Evolutionary conservation across 2,888 invertebrate genomes (phyloP), one percentile per base, ranked within the genome.

Genomic region (Xestoiulus laeticollis): DNA sequence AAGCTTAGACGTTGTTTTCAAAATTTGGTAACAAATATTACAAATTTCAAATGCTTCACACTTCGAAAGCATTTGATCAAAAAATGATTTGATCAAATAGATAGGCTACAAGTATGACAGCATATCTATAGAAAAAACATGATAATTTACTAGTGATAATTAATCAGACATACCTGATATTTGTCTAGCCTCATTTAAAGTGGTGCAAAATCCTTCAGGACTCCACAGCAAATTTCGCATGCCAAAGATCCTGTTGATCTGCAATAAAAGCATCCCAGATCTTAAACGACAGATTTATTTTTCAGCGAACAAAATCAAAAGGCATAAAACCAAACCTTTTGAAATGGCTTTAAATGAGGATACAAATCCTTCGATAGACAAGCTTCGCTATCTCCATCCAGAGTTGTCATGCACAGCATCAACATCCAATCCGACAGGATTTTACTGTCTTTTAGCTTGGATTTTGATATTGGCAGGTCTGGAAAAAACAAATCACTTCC

Each of bases 181-280:
- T 89, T 88, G 88, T 30, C 89, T 88, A 16, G 89, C 90, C 84
- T 88, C 87, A 85, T 89, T 89, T 53, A 90, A 89, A 16, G 90
- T 90, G 8, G 87, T 68, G 86, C 91, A 91, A n/a, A 91, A 89
- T 0, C 90, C 89, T 43, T 90, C 90, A 38, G 90, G 89, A 12
- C 89, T 89, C 90, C 90, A 90, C 32, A 91, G 87, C 4, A 90
- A 86, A 68, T 89, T 88, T 33, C 90, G 88, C 19, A 91, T 85
- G 0, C 90, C 90, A 8, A 90, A 90, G 26, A 91, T 89, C 5
- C 90, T 89, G 89, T 90, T 90, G 33, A 91, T 89, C 90, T 90
- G 19, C 30, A 85, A 38, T 85, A 22, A 85, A 38, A 85, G 33
- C n/a, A 85, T 26, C 30, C 16, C 10, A 30, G n/a, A 14, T 82